Evolutionary conservation across 2,113 vertebrate genomes (phyloP).

Genomic region (Xiphorhynchus elegans): DNA sequence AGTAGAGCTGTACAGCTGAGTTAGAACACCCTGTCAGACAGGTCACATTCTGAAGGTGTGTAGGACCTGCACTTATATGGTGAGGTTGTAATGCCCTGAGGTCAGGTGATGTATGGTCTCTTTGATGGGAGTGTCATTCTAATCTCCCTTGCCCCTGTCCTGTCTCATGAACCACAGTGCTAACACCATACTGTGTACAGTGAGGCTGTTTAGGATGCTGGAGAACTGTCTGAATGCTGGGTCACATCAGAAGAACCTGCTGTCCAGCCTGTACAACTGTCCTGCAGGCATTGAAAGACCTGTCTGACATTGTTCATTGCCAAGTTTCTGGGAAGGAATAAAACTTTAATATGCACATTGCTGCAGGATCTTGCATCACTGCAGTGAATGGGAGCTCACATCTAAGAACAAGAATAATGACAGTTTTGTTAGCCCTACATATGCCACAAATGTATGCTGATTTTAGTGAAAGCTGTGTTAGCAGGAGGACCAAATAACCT

Average conservation of each 20-base stretch:
- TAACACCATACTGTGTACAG: not conserved
- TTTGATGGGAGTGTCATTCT: not conserved
- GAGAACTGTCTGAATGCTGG: not conserved
- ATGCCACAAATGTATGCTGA: not conserved
- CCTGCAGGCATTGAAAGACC: not conserved
- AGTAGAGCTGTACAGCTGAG: not conserved
- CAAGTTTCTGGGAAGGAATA: not conserved
- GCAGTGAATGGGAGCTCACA: not conserved
- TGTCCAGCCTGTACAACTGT: not conserved
- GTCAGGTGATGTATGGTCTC: not conserved
- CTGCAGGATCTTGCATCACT: not conserved
- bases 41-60: not conserved
- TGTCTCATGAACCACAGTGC: not conserved
- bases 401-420: not conserved
- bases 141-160: not conserved
- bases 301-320: not conserved
- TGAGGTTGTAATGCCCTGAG: not conserved
- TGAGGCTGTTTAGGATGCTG: not conserved
- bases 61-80: not conserved
- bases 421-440: not conserved
- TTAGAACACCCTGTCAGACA: not conserved
- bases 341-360: not conserved
- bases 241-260: not conserved
- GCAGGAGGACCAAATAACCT: not conserved
- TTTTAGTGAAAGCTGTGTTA: not conserved